phyloP scores from a whole-genome alignment of 2,888 invertebrate species.

The Diarsia rubi region DNA sequence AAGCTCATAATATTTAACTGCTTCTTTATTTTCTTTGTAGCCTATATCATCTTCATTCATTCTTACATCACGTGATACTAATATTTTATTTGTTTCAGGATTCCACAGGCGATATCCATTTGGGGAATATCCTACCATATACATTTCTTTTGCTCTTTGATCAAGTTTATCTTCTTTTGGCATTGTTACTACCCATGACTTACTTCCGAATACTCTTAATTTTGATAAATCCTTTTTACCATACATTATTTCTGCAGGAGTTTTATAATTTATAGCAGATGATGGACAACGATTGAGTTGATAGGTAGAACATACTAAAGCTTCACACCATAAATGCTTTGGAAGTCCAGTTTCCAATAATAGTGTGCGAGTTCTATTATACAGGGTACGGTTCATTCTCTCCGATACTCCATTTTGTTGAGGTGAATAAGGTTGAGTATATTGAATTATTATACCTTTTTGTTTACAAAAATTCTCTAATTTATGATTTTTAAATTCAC shows the following conservation, averaged over 20 bases:
- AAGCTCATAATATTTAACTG: too few relatives aligned
- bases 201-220: constrained; percentile 9
- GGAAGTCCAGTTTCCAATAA: constrained; percentile 10
- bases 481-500: constrained; percentile 11
- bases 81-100: constrained; percentile 3
- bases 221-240: constrained; percentile 6
- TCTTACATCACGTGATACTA: constrained; percentile 10
- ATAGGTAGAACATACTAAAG: constrained; percentile 9
- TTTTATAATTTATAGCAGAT: constrained; percentile 8
- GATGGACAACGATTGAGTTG: constrained; percentile 15
- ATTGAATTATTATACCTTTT: constrained; percentile 1
- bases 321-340: constrained; percentile 10
- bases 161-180: constrained; percentile 12
- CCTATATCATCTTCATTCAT: too few relatives aligned
- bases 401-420: too few relatives aligned
- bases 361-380: constrained; percentile 11
- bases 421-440: too few relatives aligned
- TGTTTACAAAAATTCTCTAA: constrained; percentile 14
- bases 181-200: constrained; percentile 11
- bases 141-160: constrained; percentile 10
- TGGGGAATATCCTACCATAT: constrained; percentile 13
- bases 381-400: too few relatives aligned
- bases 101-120: constrained; percentile 17
- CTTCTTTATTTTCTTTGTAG: too few relatives aligned
- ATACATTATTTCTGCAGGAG: constrained; percentile 5